Base-by-base conservation (phyloP, 2,797 vertebrate species). In the Oreonectes daqikongensis region DNA sequence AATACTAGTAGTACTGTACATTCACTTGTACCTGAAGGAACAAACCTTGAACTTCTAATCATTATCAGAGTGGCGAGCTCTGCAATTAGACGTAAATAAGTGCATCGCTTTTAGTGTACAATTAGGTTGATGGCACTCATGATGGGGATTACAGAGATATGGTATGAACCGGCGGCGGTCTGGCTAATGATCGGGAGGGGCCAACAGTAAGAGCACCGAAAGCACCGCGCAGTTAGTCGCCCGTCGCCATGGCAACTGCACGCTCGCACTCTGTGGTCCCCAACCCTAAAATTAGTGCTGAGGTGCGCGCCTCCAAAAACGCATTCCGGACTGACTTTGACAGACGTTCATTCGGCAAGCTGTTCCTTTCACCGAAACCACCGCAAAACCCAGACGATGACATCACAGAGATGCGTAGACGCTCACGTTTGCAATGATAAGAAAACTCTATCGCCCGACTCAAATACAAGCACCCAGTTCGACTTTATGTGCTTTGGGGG, bases 281-380 rank as follows among this genome's bases (percentile, higher is more conserved):
- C 91, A 91, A 90, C 91, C 91, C 92, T 94, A 90, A 94, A 93
- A 94, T 94, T 93, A 94, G 87, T 88, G 88, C 81, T 75, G 91
- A 92, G 91, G 92, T 94, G 90, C 86, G 75, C 88, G 88, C 90
- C 90, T 91, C 87, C 87, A 90, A 90, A 15, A 91, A 89, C 84
- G 87, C 75, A 87, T 86, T 83, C 75, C 60, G 75, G 61, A n/a
- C 69, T 76, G 22, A 26, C n/a, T 17, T 38, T 64, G 72, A 69
- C 80, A 85, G 84, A 82, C 82, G 75, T 67, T 75, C 75, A 86
- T 85, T 91, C 91, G 75, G 86, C 82, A 85, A 83, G 87, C 86
- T 81, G 82, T 82, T 78, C 57, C 32, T 32, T 69, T 52, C 10
- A 18, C 48, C 67, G 82, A 50, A 87, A 85, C 86, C 86, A 85